Percentiles rank a stretch among this genome's conserved stretches.
phyloP scores from a whole-genome alignment of 2,113 vertebrate species.

The Tursiops truncatus region DNA sequence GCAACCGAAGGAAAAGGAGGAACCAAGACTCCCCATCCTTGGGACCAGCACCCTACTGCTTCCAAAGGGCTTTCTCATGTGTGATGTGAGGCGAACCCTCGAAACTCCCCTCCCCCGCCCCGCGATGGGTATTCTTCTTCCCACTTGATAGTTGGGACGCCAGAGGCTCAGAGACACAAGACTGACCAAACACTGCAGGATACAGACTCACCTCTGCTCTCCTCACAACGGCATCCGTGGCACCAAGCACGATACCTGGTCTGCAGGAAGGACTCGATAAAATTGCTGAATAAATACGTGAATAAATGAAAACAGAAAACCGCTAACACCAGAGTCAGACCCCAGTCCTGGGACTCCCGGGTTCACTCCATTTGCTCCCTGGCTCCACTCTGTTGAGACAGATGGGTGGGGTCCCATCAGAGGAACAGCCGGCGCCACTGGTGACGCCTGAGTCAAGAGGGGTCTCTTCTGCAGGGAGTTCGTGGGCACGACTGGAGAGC shows the following conservation, averaged over 20 bases:
- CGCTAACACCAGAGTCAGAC: rapidly evolving
- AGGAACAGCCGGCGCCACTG: background rate
- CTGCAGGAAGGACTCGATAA: rapidly evolving
- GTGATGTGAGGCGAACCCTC: rapidly evolving
- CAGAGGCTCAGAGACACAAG: background rate
- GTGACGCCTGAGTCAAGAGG: rapidly evolving
- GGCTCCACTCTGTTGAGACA: rapidly evolving
- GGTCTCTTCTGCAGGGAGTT: background rate
- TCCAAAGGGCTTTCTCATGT: rapidly evolving
- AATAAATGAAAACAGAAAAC: rapidly evolving
- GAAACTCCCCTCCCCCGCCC: rapidly evolving
- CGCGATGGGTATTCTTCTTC: rapidly evolving
- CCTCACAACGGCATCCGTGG: rapidly evolving
- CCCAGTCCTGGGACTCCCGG: rapidly evolving
- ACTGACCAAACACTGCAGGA: rapidly evolving
- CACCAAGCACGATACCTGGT: background rate
- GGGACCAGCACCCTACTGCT: rapidly evolving
- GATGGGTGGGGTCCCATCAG: rapidly evolving
- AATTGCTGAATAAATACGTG: rapidly evolving
- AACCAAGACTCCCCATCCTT: rapidly evolving
- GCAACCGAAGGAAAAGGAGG: rapidly evolving
- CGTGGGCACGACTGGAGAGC: rapidly evolving
- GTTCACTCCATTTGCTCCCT: rapidly evolving
- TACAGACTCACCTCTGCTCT: rapidly evolving
- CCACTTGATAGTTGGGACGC: background rate